Conservation (phyloP, 1,140 invertebrate genomes). For the Periplaneta americana region DNA sequence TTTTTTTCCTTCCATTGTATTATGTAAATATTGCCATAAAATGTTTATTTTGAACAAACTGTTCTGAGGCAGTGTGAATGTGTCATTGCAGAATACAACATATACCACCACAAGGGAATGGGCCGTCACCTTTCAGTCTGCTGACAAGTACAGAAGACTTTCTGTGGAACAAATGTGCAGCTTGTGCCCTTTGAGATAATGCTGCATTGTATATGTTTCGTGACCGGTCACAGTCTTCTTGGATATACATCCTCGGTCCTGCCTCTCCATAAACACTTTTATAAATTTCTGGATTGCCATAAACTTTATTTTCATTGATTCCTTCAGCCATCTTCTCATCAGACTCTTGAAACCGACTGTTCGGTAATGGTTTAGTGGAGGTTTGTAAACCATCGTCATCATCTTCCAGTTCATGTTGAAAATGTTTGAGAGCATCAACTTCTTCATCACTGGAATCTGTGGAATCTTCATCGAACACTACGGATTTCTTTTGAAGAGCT, state of each 20-base stretch:
- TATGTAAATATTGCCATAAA: neutral
- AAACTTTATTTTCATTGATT: neutral
- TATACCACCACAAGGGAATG: conserved; percentile 16
- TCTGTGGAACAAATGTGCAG: neutral
- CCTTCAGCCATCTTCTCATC: neutral
- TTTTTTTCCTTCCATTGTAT: neutral
- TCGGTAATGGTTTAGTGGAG: neutral
- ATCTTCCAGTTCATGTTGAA: conserved; percentile 4
- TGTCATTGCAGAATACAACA: conserved; percentile 16
- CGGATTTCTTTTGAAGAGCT: neutral
- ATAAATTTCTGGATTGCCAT: neutral
- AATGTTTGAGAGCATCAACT: conserved; percentile 10
- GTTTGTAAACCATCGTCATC: neutral
- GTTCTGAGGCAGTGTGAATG: neutral
- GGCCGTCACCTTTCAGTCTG: conserved; percentile 7
- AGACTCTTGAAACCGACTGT: neutral
- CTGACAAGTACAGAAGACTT: conserved; percentile 9
- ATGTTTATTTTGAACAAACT: neutral
- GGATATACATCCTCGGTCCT: neutral
- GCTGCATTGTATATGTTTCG: neutral
- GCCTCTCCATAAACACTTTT: neutral
- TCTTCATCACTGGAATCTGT: neutral
- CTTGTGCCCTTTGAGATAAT: neutral
- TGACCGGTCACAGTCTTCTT: neutral
- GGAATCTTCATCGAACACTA: neutral